phyloP scores from a whole-genome alignment of 2,113 vertebrate species.

The Arvicanthis niloticus region DNA sequence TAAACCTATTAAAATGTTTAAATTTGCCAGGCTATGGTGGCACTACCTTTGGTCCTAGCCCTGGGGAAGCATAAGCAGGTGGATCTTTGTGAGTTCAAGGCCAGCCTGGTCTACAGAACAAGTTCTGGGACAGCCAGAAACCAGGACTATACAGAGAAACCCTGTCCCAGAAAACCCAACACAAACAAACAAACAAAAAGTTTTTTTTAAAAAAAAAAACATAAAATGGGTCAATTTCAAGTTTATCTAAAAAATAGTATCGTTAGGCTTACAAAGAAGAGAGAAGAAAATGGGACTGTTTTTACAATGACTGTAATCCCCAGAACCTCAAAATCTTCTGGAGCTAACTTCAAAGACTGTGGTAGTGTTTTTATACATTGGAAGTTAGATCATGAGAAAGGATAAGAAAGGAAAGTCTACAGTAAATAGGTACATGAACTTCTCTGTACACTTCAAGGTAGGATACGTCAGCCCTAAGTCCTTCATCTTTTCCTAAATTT shows the following conservation, averaged over 20 bases:
- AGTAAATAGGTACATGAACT: neutral
- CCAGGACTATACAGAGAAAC: too few relatives aligned
- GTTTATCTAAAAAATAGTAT: neutral
- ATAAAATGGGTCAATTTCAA: neutral
- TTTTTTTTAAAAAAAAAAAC: neutral
- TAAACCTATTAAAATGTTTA: neutral
- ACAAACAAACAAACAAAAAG: too few relatives aligned
- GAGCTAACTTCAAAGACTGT: conserved; percentile 37
- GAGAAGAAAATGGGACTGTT: neutral
- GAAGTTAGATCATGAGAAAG: neutral
- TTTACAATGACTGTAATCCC: neutral
- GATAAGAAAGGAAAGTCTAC: neutral
- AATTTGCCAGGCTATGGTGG: too few relatives aligned
- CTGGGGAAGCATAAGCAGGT: too few relatives aligned
- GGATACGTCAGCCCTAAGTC: neutral
- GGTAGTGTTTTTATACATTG: neutral
- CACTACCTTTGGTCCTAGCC: too few relatives aligned
- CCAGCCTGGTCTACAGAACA: too few relatives aligned
- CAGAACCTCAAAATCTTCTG: neutral
- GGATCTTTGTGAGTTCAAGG: too few relatives aligned
- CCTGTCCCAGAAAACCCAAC: too few relatives aligned
- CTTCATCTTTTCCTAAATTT: neutral
- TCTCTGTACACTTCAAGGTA: neutral
- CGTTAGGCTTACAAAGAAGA: neutral
- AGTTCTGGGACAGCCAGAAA: too few relatives aligned